These are phyloP conservation scores for Lycaon pictus DNA, from an alignment of 2,113 vertebrate genomes.

Conservation along the genomic window DNA sequence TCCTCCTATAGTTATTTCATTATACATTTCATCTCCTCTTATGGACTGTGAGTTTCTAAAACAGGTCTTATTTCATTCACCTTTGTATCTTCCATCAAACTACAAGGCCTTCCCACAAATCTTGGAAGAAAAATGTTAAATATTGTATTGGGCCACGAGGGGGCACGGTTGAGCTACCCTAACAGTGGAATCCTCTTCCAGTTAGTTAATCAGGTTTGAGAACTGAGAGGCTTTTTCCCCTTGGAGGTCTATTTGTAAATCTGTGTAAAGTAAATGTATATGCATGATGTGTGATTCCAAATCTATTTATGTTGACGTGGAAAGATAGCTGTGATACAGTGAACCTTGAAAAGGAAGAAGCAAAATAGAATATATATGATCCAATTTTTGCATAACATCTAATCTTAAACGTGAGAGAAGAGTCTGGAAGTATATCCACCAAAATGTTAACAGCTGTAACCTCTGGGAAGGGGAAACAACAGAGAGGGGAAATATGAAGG, in stretches of 20 bases:
- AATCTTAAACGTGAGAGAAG: background rate
- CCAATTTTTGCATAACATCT: slow-evolving; percentile 8
- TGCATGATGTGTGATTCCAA: background rate
- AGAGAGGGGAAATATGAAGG: background rate
- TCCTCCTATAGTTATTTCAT: background rate
- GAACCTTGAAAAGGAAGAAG: slow-evolving; percentile 15
- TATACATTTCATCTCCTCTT: background rate
- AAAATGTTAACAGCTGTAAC: background rate
- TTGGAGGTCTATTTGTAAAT: slow-evolving; percentile 11
- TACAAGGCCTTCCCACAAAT: background rate
- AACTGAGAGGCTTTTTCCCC: background rate
- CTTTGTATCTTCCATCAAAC: background rate
- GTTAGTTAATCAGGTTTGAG: background rate
- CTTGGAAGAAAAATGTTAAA: slow-evolving; percentile 11
- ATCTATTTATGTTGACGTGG: background rate
- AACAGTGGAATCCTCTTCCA: background rate
- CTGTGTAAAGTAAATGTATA: slow-evolving; percentile 2
- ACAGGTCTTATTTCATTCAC: background rate
- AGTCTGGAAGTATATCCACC: background rate
- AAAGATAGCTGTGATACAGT: background rate
- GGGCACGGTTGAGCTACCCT: slow-evolving; percentile 65
- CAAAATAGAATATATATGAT: background rate
- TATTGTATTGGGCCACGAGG: slow-evolving; percentile 48
- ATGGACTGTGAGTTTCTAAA: background rate
- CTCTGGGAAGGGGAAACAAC: background rate